Evolutionary conservation across 2,113 vertebrate genomes (phyloP).

Genomic region (Notothenia rossii): DNA sequence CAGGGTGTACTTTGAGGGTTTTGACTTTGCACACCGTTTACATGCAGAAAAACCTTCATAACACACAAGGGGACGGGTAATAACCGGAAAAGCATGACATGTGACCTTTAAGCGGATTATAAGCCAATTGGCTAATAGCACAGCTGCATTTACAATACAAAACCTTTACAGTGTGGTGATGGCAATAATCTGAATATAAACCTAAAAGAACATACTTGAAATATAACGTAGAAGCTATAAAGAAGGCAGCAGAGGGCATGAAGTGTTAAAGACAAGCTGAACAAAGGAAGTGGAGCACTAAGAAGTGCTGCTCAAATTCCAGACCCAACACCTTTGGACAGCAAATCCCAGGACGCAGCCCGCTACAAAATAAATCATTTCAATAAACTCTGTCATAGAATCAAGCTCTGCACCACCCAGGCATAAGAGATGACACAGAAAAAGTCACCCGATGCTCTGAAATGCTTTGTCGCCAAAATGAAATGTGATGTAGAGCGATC

Average conservation of each 20-base stretch:
- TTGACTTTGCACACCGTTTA: too few species aligned
- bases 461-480: constrained; percentile 79
- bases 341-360: constrained; percentile 67
- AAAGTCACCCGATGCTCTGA: constrained; percentile 68
- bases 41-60: too few species aligned
- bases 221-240: constrained; percentile 23
- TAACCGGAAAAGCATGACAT: too few species aligned
- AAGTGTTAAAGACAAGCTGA: too few species aligned
- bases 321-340: constrained; percentile 76
- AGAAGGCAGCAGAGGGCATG: constrained; percentile 23
- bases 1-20: too few species aligned
- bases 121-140: constrained; percentile 38
- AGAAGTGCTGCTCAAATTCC: constrained; percentile 56
- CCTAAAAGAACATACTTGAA: constrained; percentile 25
- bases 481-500: constrained; percentile 75
- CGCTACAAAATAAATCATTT: constrained; percentile 74
- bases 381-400: constrained; percentile 74
- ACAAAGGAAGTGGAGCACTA: constrained; percentile 56
- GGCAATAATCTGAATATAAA: constrained; percentile 21
- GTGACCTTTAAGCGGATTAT: constrained; percentile 58
- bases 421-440: constrained; percentile 61
- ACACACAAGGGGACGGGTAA: too few species aligned
- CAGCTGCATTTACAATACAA: constrained; percentile 17
- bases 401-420: constrained; percentile 53
- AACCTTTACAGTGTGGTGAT: constrained; percentile 29